These are phyloP conservation scores for Zele albiditarsus DNA, from an alignment of 2,888 invertebrate genomes.

Conservation along the genomic window DNA sequence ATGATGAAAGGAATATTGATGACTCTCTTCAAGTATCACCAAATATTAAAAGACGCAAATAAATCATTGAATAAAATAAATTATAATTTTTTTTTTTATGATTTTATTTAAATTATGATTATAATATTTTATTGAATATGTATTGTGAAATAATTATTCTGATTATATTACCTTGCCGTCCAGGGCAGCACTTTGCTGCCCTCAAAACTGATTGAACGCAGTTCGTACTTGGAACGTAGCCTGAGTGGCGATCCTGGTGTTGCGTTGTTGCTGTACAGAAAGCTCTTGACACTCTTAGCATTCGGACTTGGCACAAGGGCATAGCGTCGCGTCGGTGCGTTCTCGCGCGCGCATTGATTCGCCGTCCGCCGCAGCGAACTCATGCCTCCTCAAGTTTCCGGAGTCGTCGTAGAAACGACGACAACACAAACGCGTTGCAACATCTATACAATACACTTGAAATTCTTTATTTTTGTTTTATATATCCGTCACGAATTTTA, in stretches of 20 bases:
- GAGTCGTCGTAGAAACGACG: conserved; percentile 18
- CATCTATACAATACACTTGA: background rate
- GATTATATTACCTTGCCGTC: conserved; percentile 66
- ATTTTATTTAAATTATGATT: background rate
- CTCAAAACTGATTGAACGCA: conserved; percentile 73
- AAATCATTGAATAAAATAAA: background rate
- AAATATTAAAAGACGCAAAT: background rate
- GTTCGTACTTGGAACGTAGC: conserved; percentile 70
- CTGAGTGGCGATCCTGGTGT: conserved; percentile 63
- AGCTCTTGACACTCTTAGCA: conserved; percentile 62
- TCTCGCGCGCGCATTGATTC: conserved; percentile 61
- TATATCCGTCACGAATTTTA: background rate
- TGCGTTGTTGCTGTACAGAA: conserved; percentile 50
- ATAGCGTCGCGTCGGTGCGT: conserved; percentile 50
- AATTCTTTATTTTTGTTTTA: background rate
- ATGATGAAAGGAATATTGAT: background rate
- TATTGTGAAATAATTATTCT: conserved; percentile 16
- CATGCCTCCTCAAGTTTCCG: conserved; percentile 49
- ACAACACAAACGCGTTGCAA: conserved; percentile 3
- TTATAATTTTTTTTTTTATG: background rate
- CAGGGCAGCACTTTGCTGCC: conserved; percentile 71
- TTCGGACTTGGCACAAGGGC: conserved; percentile 54
- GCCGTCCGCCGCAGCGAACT: conserved; percentile 60
- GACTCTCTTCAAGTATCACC: background rate
- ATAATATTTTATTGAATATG: background rate